phyloP scores from a whole-genome alignment of 1,140 invertebrate genomes.

The Zaprionus vittiger region DNA sequence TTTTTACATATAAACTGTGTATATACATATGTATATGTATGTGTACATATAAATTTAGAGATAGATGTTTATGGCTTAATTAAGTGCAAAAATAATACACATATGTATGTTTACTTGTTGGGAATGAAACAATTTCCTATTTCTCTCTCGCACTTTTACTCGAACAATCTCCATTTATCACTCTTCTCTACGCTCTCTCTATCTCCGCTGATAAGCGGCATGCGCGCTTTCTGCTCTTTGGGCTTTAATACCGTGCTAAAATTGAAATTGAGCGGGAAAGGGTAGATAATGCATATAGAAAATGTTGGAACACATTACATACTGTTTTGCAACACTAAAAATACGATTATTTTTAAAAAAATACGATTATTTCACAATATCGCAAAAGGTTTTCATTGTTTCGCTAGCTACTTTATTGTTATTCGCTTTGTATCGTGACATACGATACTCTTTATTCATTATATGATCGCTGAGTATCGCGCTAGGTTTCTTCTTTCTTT shows the following conservation, averaged over 20 bases:
- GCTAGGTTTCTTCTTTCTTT: background rate
- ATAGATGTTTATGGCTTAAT: slow-evolving; percentile 44
- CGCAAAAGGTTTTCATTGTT: background rate
- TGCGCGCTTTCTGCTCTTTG: slow-evolving; percentile 42
- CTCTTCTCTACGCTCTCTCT: slow-evolving; percentile 32
- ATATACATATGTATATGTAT: slow-evolving; percentile 5
- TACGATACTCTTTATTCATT: background rate
- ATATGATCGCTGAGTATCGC: slow-evolving; percentile 1
- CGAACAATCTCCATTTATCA: slow-evolving; percentile 27
- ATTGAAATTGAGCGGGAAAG: background rate
- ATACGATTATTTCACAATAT: background rate
- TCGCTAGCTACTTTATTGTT: background rate
- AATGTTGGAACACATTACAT: background rate
- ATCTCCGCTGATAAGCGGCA: slow-evolving; percentile 50
- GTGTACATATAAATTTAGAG: slow-evolving; percentile 33
- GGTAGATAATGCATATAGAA: background rate
- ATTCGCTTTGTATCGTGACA: background rate
- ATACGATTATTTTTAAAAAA: background rate
- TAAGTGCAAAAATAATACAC: slow-evolving; percentile 31
- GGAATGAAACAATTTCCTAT: background rate
- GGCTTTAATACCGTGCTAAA: slow-evolving; percentile 3
- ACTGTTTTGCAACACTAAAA: background rate
- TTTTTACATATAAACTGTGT: slow-evolving; percentile 2
- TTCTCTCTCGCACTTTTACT: slow-evolving; percentile 12
- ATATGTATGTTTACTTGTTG: slow-evolving; percentile 22